Evolutionary conservation across 1,140 invertebrate species (phyloP), one percentile per base, ranked within the genome.

Genomic region (Bombus difficillimus): DNA sequence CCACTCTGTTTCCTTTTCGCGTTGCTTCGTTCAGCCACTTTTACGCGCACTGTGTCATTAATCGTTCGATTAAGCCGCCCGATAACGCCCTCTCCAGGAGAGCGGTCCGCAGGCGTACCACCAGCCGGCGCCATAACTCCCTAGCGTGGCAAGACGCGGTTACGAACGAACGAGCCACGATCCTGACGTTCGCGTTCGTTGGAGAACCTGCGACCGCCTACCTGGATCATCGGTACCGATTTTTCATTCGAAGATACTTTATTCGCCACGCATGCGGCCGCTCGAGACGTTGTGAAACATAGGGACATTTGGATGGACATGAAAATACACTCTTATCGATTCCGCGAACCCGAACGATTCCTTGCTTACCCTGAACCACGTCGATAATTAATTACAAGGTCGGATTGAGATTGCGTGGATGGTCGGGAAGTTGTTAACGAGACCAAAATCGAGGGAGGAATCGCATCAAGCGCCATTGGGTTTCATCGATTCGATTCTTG

Each of bases 21-120:
- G 57, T 89, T 72, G 71, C 89, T 78, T 85, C 82, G 86, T 91
- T 81, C 78, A 41, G 64, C 69, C 47, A 91, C 87, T 88, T 92
- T 93, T 91, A 86, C 82, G 89, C 92, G 86, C 57, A 86, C 86
- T 83, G 75, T 80, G 77, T 69, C 90, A 92, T 93, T 92, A 93
- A 93, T 93, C 90, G 88, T 90, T 91, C 88, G 92, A 93, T 93
- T 91, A 89, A 92, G 85, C 79, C 77, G 76, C 68, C 74, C 76
- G 93, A 93, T 93, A 93, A 93, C 84, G 78, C 86, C 78, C 69
- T 90, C 72, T 79, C 37, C 68, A 57, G 71, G 76, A 66, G 76
- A 74, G 64, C 78, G 78, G 32, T 39, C 86, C 66, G 59, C 75
- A 79, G 81, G 81, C 89, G 80, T 87, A 77, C 89, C 88, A 85